phyloP scores from a whole-genome alignment of 2,888 invertebrate genomes.

The Ornithoptera priamus region DNA sequence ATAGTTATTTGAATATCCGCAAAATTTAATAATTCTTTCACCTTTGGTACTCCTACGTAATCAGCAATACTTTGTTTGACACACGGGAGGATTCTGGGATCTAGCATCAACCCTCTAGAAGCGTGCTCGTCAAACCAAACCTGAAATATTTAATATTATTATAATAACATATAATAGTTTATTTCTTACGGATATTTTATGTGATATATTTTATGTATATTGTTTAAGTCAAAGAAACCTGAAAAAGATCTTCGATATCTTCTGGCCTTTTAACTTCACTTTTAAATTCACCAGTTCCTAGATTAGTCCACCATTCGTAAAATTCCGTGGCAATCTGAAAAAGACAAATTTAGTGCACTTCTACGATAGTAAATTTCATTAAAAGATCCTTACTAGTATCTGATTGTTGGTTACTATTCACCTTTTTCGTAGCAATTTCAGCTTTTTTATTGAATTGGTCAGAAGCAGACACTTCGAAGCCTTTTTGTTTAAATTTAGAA shows the following conservation, averaged over 20 bases:
- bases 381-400: neutral
- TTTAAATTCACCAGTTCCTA: constrained; percentile 73
- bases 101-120: constrained; percentile 62
- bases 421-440: constrained; percentile 68
- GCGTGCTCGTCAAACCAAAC: constrained; percentile 76
- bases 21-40: constrained; percentile 34
- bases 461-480: constrained; percentile 68
- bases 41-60: constrained; percentile 52
- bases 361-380: neutral
- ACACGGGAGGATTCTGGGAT: constrained; percentile 68
- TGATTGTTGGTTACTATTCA: constrained; percentile 26
- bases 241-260: constrained; percentile 79
- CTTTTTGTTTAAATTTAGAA: constrained; percentile 68
- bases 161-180: neutral
- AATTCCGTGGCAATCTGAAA: constrained; percentile 77
- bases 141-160: constrained; percentile 42
- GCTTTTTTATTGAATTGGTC: constrained; percentile 73
- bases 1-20: neutral
- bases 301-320: constrained; percentile 75
- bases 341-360: constrained; percentile 11
- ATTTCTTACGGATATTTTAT: neutral
- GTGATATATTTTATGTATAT: neutral
- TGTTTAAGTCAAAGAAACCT: constrained; percentile 49
- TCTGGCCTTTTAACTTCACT: constrained; percentile 73
- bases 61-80: constrained; percentile 63